A percentile compares a stretch with the other conserved stretches of the same genome.
Conservation (phyloP, 1,140 invertebrate genomes). For the Mactra quadrangularis region DNA sequence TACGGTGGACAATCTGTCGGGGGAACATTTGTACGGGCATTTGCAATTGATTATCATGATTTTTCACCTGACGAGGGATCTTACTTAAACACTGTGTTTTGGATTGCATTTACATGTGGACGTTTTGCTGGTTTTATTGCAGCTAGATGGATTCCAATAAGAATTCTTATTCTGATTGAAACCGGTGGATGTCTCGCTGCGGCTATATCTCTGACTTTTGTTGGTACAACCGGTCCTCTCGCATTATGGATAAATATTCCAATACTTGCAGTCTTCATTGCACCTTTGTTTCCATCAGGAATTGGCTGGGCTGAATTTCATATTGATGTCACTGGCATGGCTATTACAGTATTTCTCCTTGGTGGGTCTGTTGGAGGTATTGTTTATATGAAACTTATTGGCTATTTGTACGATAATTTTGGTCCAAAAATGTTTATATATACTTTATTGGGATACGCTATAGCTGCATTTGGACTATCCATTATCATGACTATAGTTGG, state of each 20-base stretch:
- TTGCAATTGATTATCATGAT: conserved; percentile 63
- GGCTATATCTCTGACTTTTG: conserved; percentile 57
- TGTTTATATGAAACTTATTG: conserved; percentile 63
- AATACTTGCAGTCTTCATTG: conserved; percentile 62
- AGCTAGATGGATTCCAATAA: conserved; percentile 64
- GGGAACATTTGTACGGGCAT: conserved; percentile 67
- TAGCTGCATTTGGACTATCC: too few species aligned
- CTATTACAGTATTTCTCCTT: conserved; percentile 60
- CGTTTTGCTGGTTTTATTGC: conserved; percentile 63
- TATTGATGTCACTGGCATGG: conserved; percentile 64
- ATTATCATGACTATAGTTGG: too few species aligned
- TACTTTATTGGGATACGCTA: conserved; percentile 48
- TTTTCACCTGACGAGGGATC: conserved; percentile 64
- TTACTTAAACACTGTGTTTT: conserved; percentile 66
- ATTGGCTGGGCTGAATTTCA: conserved; percentile 67
- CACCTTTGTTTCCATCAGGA: conserved; percentile 63
- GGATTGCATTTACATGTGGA: conserved; percentile 70
- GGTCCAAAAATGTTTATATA: conserved; percentile 66
- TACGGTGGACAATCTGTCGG: conserved; percentile 67
- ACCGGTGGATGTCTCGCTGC: conserved; percentile 39
- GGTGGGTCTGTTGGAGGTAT: conserved; percentile 65
- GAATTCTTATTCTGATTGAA: conserved; percentile 66
- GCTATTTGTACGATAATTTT: conserved; percentile 67
- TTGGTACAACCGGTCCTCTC: conserved; percentile 42
- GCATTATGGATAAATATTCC: conserved; percentile 61